Evolutionary conservation across 2,113 vertebrate species (phyloP).

Genomic region (Eretmochelys imbricata): DNA sequence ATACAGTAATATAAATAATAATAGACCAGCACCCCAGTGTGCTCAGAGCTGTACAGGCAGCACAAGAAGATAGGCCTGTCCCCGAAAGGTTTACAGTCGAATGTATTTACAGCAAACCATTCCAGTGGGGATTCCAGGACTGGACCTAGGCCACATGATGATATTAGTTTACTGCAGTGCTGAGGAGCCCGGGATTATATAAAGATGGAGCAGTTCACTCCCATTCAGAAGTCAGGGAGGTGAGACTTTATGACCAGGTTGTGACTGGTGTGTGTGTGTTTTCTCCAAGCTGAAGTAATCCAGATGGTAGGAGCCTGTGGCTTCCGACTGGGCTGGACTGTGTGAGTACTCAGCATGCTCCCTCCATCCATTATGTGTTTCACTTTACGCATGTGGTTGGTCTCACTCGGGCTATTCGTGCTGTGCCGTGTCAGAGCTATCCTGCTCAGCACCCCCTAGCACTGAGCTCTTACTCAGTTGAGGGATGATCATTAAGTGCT

Average conservation of each 20-base stretch:
- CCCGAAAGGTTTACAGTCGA: background rate
- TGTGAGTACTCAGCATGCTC: background rate
- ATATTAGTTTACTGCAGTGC: rapidly evolving
- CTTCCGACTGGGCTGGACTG: background rate
- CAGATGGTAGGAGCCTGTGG: slow-evolving; percentile 41
- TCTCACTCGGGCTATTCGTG: no score
- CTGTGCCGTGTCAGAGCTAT: rapidly evolving
- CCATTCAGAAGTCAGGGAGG: background rate
- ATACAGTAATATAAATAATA: rapidly evolving
- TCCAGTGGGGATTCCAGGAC: background rate
- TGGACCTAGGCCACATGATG: background rate
- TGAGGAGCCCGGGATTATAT: rapidly evolving
- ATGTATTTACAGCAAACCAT: background rate
- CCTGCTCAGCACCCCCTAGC: rapidly evolving
- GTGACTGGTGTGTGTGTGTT: background rate
- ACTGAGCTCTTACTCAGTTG: rapidly evolving
- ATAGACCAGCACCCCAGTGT: rapidly evolving
- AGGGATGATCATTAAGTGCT: background rate
- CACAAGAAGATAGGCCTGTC: background rate
- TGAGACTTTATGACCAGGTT: background rate
- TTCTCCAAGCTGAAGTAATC: slow-evolving; percentile 34
- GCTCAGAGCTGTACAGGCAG: background rate
- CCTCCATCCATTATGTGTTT: background rate
- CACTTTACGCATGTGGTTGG: background rate
- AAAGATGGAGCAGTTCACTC: slow-evolving; percentile 19